Evolutionary conservation across 2,888 invertebrate genomes (phyloP), one percentile per base, ranked within the genome.

Genomic region (Halocaridina rubra): DNA sequence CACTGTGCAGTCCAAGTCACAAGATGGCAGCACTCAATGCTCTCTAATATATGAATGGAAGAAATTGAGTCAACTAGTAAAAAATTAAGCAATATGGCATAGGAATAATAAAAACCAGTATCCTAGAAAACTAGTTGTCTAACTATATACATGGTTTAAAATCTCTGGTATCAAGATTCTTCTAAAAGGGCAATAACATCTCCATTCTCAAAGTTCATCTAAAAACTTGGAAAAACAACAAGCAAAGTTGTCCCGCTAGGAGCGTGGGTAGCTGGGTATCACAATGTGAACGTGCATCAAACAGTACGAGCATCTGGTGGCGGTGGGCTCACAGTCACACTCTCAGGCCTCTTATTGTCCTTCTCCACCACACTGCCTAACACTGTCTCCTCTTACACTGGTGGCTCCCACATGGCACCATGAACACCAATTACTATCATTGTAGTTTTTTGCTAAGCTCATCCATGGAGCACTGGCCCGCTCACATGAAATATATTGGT

Each of bases 191-290:
- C 79, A 78, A 75, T 81, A 79, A 81, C 78, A 80, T 80, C 77
- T 85, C 78, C 80, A 80, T 69, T 81, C 77, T 77, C 80, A 85
- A 80, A 80, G 81, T 81, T 85, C 77, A 59, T 86, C 77, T 81
- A 81, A 86, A 86, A 86, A 86, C 81, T 86, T 81, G 80, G 84
- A 86, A 86, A 85, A 86, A 86, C 86, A 86, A 86, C 81, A 86
- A 86, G 81, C 86, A 81, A 80, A 79, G 79, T 75, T 75, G 33
- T 79, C 61, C 72, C 78, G 32, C 78, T 19, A 79, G 79, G 78
- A 74, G 74, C 78, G 30, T 76, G 71, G 81, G 64, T 71, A 61
- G 78, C 72, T 74, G 64, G 86, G 77, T 86, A 86, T 86, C 86
- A 86, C 86, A 84, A 80, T 67, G 75, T 64, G 79, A 84, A 84